A percentile compares a stretch with the other conserved stretches of the same genome.
phyloP scores from a whole-genome alignment of 2,888 invertebrate species.

The Drosophila fungiperda region DNA sequence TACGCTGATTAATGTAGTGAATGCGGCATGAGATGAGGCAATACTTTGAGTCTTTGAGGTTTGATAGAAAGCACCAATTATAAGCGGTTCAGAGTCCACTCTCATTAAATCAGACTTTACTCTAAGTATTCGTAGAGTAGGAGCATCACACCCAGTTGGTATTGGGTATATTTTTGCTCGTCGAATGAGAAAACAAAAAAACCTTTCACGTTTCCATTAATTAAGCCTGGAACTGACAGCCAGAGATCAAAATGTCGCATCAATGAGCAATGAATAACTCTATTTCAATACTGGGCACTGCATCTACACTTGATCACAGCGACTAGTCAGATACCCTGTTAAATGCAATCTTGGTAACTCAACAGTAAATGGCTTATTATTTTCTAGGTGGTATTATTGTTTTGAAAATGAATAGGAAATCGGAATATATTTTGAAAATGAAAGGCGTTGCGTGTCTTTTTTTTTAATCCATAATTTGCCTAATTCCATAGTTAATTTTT shows the following conservation, averaged over 20 bases:
- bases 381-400: neutral
- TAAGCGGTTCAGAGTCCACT: conserved; percentile 4
- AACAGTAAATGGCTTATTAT: neutral
- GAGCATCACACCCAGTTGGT: neutral
- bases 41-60: too few relatives aligned
- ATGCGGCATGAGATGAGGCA: neutral
- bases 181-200: neutral
- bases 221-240: conserved; percentile 55
- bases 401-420: neutral
- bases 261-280: conserved; percentile 52
- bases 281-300: conserved; percentile 13
- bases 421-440: neutral
- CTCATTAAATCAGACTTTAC: neutral
- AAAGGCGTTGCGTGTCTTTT: too few relatives aligned
- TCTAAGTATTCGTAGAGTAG: neutral
- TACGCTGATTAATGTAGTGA: conserved; percentile 20
- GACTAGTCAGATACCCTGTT: conserved; percentile 18
- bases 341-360: neutral
- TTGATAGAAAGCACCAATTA: neutral
- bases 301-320: too few relatives aligned
- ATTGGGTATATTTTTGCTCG: conserved; percentile 1
- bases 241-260: conserved; percentile 39
- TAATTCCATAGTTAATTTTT: too few relatives aligned
- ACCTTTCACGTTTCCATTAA: conserved; percentile 42
- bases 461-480: too few relatives aligned